Evolutionary conservation across 2,113 vertebrate genomes (phyloP).

Genomic region (Sphaerodactylus townsendi): DNA sequence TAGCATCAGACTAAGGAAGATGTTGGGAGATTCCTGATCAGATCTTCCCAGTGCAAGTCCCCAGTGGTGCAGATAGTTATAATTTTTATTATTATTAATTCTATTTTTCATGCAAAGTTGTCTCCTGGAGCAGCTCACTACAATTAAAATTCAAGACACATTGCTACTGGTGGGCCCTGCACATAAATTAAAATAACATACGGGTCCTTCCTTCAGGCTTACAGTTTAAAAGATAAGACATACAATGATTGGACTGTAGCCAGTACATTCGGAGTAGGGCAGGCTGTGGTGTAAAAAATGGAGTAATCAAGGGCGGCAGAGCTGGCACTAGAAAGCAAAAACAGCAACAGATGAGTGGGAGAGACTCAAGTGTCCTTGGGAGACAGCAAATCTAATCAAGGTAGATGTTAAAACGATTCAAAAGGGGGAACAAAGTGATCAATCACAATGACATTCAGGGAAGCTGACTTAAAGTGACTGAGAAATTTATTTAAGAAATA

Average conservation of each 20-base stretch:
- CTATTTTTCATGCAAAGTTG: no score
- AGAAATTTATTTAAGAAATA: slow-evolving; percentile 20
- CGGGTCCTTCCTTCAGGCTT: no score
- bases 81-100: no score
- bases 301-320: background rate
- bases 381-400: slow-evolving; percentile 21
- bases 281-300: background rate
- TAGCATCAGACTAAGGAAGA: background rate
- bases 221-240: no score
- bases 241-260: background rate
- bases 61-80: background rate
- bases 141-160: no score
- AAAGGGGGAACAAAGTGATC: background rate
- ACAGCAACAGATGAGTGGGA: background rate
- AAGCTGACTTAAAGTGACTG: slow-evolving; percentile 15
- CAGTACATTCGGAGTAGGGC: background rate
- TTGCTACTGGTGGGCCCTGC: no score
- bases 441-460: slow-evolving; percentile 9
- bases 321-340: background rate
- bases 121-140: no score
- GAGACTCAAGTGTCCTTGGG: background rate
- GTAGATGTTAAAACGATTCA: background rate
- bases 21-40: no score
- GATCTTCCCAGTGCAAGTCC: background rate
- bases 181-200: no score